Evolutionary conservation across 2,113 vertebrate genomes (phyloP), one percentile per base, ranked within the genome.

Genomic region (Empidonax alnorum): DNA sequence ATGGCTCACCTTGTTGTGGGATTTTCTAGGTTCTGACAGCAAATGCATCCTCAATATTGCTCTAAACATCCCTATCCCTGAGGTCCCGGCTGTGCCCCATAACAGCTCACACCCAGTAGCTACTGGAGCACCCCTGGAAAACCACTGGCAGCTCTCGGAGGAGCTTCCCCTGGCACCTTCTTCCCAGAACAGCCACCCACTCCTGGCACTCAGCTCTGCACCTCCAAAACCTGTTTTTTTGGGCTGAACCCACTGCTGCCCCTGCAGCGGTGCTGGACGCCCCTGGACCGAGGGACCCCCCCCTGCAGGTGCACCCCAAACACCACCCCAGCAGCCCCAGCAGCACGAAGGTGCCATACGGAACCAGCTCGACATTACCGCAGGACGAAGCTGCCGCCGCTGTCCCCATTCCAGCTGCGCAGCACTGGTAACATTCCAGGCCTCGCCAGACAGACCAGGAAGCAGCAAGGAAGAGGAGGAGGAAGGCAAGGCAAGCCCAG

Each of bases 311-410:
- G 27, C 65, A 59, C 28, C 44, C 37, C 37, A 28, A 68, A 53
- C 47, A 49, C 28, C 31, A 17, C 7, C 31, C 12, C 1, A 0
- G 21, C 7, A 31, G 8, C 31, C 58, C 44, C 44, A 58, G 58
- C 16, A 30, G 33, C 23, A 25, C 49, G 14, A 44, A 65, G 65
- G 44, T 37, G 37, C 72, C 28, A 5, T 9, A 18, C 13, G 31
- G 46, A 78, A 50, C 39, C 39, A 47, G 59, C 8, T 72, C 44
- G 7, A 4, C 31, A 27, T 77, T 77, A 71, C 52, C 44, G 3
- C n/a, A 53, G 66, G 66, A 61, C 19, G 20, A 84, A 92, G 59
- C 65, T 14, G 39, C 35, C 3, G 3, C 59, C 21, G 9, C 44
- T 20, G 37, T 35, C 18, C 77, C 44, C 15, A 44, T 35, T 72